A percentile compares a stretch with the other conserved stretches of the same genome.
Evolutionary conservation across 2,888 invertebrate genomes (phyloP).

Genomic region (Ochropleura plecta): DNA sequence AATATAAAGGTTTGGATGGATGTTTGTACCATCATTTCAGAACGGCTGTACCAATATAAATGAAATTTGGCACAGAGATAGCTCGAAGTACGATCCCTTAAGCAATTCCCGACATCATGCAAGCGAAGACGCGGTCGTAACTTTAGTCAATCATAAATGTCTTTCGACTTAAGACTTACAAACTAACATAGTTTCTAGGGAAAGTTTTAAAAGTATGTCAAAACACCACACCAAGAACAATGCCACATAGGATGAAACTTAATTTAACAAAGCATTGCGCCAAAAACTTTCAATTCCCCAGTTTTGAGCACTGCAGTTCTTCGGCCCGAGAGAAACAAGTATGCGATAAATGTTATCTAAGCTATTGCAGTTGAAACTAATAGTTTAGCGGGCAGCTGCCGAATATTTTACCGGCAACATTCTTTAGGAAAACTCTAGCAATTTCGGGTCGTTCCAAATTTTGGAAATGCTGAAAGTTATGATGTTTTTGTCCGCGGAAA

Average conservation of each 20-base stretch:
- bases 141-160: neutral
- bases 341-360: slow-evolving; percentile 22
- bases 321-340: slow-evolving; percentile 40
- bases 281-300: slow-evolving; percentile 14
- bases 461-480: neutral
- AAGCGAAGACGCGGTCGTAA: neutral
- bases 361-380: slow-evolving; percentile 36
- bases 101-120: neutral
- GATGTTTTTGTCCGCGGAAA: neutral
- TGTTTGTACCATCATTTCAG: too few relatives aligned
- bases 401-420: slow-evolving; percentile 46
- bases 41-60: too few relatives aligned
- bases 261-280: slow-evolving; percentile 12
- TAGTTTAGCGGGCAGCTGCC: slow-evolving; percentile 20
- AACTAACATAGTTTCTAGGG: neutral
- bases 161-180: too few relatives aligned
- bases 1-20: too few relatives aligned
- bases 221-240: slow-evolving; percentile 6
- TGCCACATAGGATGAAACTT: slow-evolving; percentile 6
- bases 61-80: too few relatives aligned
- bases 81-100: neutral
- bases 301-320: slow-evolving; percentile 37
- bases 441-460: slow-evolving; percentile 13
- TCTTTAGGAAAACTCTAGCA: slow-evolving; percentile 18
- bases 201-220: slow-evolving; percentile 5